Percentiles rank a stretch among this genome's conserved stretches.
Evolutionary conservation across 2,113 vertebrate species (phyloP).

Genomic region (Macheiramphus alcinus): DNA sequence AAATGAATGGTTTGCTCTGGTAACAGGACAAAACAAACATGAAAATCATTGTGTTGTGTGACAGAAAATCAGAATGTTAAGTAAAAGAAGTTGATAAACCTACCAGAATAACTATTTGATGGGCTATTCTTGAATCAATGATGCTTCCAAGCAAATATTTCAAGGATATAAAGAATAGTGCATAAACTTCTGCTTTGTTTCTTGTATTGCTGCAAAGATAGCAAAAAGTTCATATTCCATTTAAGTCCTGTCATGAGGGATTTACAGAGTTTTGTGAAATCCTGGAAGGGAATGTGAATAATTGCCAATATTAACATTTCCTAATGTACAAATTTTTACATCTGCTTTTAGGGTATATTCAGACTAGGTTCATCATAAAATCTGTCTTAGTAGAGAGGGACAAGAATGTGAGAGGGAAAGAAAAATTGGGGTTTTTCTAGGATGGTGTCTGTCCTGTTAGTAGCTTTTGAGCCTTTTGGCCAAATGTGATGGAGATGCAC

Average conservation of each 20-base stretch:
- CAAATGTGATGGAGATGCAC: background rate
- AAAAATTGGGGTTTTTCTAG: background rate
- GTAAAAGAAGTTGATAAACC: background rate
- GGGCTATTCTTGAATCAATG: background rate
- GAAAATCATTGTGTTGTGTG: constrained; percentile 18
- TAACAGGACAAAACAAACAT: constrained; percentile 61
- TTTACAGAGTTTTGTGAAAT: constrained; percentile 29
- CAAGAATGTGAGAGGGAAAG: background rate
- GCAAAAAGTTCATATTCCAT: constrained; percentile 4
- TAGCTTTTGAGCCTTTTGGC: background rate
- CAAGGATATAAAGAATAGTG: background rate
- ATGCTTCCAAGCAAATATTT: background rate
- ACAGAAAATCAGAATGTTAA: constrained; percentile 47
- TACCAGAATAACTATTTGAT: background rate
- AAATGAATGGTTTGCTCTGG: constrained; percentile 64
- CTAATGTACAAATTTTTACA: constrained; percentile 16
- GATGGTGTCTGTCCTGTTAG: background rate
- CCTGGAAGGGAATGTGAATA: constrained; percentile 32
- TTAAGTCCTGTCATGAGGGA: background rate
- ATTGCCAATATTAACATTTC: constrained; percentile 44
- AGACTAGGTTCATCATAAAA: background rate
- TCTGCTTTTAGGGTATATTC: constrained; percentile 37
- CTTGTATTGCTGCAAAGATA: constrained; percentile 1
- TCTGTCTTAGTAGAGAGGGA: background rate
- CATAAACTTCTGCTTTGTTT: background rate